Conservation (phyloP, 2,888 invertebrate genomes). For the Lasiommata megera region DNA sequence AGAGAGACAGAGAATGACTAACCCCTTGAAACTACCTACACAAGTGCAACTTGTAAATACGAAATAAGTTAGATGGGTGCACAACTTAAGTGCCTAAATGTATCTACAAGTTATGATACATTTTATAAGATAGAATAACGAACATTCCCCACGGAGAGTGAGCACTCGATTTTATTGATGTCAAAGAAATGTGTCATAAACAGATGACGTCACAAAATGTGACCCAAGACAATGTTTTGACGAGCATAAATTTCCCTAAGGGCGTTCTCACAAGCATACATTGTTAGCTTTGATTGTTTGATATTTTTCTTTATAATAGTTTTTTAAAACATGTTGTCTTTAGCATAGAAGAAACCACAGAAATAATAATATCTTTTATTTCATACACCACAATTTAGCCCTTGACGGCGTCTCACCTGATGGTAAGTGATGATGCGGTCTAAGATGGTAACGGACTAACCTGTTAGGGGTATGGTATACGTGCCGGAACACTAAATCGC, state of each 20-base stretch:
- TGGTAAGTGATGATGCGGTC: too few relatives aligned
- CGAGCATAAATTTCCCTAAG: slow-evolving; percentile 14
- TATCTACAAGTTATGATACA: not conserved
- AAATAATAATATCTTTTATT: not conserved
- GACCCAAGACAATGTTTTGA: slow-evolving; percentile 14
- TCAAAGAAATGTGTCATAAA: slow-evolving; percentile 6
- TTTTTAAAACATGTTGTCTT: not conserved
- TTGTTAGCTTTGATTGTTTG: slow-evolving; percentile 4
- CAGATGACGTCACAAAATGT: slow-evolving; percentile 1
- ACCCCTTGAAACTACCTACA: too few relatives aligned
- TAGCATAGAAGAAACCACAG: not conserved
- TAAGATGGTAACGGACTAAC: too few relatives aligned
- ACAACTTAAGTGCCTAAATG: too few relatives aligned
- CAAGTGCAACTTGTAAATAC: too few relatives aligned
- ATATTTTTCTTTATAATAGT: not conserved
- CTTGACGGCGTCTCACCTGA: too few relatives aligned
- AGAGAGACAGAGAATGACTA: too few relatives aligned
- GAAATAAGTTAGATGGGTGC: too few relatives aligned
- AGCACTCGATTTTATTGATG: slow-evolving; percentile 12
- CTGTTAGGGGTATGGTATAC: too few relatives aligned
- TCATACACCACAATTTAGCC: too few relatives aligned
- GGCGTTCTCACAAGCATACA: not conserved
- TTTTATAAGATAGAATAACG: not conserved
- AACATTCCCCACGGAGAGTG: not conserved
- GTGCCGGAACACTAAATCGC: too few relatives aligned